Evolutionary conservation across 1,140 invertebrate species (phyloP).

Genomic region (Drosophila punjabiensis): DNA sequence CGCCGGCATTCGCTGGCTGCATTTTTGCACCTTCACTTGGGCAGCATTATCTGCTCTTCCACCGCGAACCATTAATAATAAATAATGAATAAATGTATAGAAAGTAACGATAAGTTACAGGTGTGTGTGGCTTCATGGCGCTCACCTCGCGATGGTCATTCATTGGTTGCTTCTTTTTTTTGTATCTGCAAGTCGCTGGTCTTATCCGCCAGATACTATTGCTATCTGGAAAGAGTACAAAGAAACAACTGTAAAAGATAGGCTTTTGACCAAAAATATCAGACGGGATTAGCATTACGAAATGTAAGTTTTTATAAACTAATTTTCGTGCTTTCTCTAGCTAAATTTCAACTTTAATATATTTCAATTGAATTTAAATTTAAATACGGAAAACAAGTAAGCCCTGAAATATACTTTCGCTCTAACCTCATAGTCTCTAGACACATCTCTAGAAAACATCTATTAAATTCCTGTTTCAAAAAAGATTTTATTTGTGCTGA

Average conservation of each 20-base stretch:
- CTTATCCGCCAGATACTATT: background rate
- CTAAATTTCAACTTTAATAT: too few species aligned
- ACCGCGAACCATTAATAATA: background rate
- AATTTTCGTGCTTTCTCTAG: too few species aligned
- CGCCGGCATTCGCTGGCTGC: slow-evolving; percentile 5
- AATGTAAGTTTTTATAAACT: too few species aligned
- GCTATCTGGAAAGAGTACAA: background rate
- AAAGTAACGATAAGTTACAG: background rate
- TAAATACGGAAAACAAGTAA: too few species aligned
- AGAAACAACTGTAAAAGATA: slow-evolving; percentile 6
- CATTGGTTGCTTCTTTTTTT: background rate
- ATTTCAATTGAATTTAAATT: too few species aligned
- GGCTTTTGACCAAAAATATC: too few species aligned
- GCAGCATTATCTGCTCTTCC: background rate
- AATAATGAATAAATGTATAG: background rate
- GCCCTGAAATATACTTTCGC: too few species aligned
- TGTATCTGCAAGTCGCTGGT: background rate
- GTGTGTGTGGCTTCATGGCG: slow-evolving; percentile 2
- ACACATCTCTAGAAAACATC: too few species aligned
- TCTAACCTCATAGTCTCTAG: too few species aligned
- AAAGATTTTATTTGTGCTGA: too few species aligned
- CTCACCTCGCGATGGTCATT: background rate
- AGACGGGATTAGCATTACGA: too few species aligned
- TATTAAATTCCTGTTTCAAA: too few species aligned
- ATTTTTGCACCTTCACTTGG: slow-evolving; percentile 5